Percentiles rank a stretch among this genome's conserved stretches.
These are phyloP conservation scores for Cactoblastis cactorum DNA, from an alignment of 2,888 invertebrate species.

Conservation along the genomic window DNA sequence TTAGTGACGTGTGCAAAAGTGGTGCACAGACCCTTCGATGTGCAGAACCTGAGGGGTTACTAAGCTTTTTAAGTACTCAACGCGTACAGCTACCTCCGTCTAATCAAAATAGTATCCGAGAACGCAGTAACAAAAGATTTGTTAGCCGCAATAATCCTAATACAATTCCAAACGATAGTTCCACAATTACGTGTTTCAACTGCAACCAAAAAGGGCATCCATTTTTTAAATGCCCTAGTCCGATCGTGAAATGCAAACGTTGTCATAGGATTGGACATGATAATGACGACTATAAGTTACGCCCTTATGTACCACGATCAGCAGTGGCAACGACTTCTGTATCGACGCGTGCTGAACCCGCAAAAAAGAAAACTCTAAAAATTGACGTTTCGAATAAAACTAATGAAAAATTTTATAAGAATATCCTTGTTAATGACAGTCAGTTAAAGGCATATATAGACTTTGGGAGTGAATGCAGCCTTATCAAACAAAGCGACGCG, in stretches of 20 bases:
- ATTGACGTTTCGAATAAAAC: not conserved
- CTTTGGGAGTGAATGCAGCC: not conserved
- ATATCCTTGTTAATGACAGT: not conserved
- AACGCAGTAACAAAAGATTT: too few species aligned
- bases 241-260: conserved; percentile 13
- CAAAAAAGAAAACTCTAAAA: not conserved
- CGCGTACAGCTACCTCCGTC: conserved; percentile 4
- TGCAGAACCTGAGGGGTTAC: conserved; percentile 16
- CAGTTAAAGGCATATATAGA: not conserved
- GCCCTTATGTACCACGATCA: too few species aligned
- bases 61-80: conserved; percentile 12
- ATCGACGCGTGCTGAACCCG: not conserved
- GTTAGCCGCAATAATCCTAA: too few species aligned
- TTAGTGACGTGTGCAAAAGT: conserved; percentile 16
- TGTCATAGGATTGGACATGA: conserved; percentile 16
- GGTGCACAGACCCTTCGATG: conserved; percentile 16
- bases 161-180: not conserved
- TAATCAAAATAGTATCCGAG: not conserved
- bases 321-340: not conserved
- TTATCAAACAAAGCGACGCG: not conserved
- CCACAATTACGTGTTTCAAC: conserved; percentile 15
- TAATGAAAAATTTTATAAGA: too few species aligned
- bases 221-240: conserved; percentile 11
- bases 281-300: not conserved
- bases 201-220: conserved; percentile 14